Evolutionary conservation across 2,797 vertebrate genomes (phyloP).

Genomic region (Anas flavirostris): DNA sequence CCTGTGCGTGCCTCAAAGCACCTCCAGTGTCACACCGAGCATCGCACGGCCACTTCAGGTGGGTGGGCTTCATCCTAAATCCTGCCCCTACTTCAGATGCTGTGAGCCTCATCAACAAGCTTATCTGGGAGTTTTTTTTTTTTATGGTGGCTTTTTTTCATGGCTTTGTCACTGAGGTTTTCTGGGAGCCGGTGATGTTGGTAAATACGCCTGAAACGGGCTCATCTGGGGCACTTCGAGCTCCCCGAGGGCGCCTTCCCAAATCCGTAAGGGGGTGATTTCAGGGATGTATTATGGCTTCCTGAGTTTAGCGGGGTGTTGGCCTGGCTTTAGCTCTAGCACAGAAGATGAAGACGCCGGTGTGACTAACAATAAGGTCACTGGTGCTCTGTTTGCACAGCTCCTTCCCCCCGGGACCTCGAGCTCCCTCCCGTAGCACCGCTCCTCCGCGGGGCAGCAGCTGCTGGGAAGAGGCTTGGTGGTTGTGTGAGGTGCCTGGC

Average conservation of each 20-base stretch:
- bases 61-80: not conserved
- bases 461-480: not conserved
- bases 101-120: not conserved
- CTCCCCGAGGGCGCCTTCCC: not conserved
- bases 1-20: not conserved
- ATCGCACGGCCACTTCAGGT: rapidly evolving
- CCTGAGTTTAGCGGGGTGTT: not conserved
- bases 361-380: rapidly evolving
- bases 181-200: not conserved
- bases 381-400: not conserved
- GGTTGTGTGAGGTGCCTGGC: not conserved
- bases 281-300: not conserved
- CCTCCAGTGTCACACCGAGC: rapidly evolving
- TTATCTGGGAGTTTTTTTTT: not conserved
- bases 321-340: not conserved
- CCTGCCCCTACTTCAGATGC: not conserved
- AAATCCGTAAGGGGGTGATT: no score
- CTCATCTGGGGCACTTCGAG: not conserved
- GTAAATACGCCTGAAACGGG: not conserved
- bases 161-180: not conserved
- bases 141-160: not conserved
- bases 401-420: not conserved
- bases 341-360: not conserved
- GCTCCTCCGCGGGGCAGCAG: not conserved
- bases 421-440: rapidly evolving